Conservation (phyloP, 2,888 invertebrate genomes). For the Netelia virgata region DNA sequence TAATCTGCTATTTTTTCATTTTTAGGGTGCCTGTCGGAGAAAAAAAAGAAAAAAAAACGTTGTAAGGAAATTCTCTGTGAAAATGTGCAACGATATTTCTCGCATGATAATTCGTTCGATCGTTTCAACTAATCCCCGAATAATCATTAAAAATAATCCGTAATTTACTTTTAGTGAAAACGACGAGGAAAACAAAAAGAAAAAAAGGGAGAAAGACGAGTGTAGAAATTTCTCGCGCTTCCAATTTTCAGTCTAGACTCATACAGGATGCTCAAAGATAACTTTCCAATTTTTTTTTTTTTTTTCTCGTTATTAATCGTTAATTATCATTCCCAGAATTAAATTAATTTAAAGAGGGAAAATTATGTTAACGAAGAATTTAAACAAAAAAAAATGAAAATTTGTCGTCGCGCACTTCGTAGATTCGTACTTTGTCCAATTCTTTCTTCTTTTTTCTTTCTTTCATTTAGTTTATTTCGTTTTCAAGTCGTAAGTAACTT, state of each 20-base stretch:
- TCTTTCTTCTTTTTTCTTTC: background rate
- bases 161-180: conserved; percentile 59
- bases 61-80: background rate
- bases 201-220: conserved; percentile 66
- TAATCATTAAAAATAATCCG: conserved; percentile 70
- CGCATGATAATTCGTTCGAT: conserved; percentile 61
- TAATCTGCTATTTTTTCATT: background rate
- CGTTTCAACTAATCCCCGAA: conserved; percentile 67
- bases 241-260: conserved; percentile 77
- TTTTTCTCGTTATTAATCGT: conserved; percentile 47
- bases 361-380: conserved; percentile 41
- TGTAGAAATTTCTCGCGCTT: conserved; percentile 80
- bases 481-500: conserved; percentile 3
- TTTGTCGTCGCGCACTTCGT: conserved; percentile 48
- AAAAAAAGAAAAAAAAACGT: background rate
- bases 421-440: conserved; percentile 17
- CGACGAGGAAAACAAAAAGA: conserved; percentile 61
- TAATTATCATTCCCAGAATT: conserved; percentile 15
- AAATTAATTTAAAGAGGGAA: background rate
- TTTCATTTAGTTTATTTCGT: background rate
- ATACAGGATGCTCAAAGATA: conserved; percentile 70
- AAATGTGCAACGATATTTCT: conserved; percentile 68
- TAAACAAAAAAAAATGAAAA: background rate
- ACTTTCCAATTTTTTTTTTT: conserved; percentile 57
- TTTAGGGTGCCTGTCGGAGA: background rate